These are phyloP conservation scores for Aphelinus atriplicis DNA, from an alignment of 1,140 invertebrate species.

Conservation along the genomic window DNA sequence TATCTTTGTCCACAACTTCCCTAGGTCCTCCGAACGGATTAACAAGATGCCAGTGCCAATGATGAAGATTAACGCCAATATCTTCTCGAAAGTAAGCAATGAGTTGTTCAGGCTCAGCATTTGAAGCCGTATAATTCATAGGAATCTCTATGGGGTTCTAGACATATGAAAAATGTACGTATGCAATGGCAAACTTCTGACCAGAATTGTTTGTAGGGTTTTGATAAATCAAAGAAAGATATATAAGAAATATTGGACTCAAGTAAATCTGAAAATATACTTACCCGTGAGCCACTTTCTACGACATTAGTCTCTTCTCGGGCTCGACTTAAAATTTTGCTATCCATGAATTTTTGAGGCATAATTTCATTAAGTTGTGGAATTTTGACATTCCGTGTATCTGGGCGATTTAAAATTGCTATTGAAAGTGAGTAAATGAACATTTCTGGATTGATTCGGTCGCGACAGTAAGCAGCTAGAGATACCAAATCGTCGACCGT, in stretches of 20 bases:
- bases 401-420: constrained; percentile 78
- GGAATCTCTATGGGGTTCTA: constrained; percentile 67
- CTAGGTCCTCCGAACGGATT: constrained; percentile 75
- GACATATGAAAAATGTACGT: constrained; percentile 24
- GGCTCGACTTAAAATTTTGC: constrained; percentile 73
- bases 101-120: constrained; percentile 77
- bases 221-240: constrained; percentile 72
- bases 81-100: constrained; percentile 71
- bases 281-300: constrained; percentile 70
- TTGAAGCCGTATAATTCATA: constrained; percentile 76
- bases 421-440: constrained; percentile 82
- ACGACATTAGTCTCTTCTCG: constrained; percentile 75
- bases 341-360: constrained; percentile 81
- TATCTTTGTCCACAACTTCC: constrained; percentile 67
- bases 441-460: constrained; percentile 79
- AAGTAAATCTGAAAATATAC: constrained; percentile 19
- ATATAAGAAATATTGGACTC: neutral
- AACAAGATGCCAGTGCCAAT: constrained; percentile 87
- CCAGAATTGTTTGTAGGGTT: neutral
- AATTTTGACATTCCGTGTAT: constrained; percentile 76
- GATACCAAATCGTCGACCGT: constrained; percentile 77
- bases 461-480: constrained; percentile 75
- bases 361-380: constrained; percentile 78
- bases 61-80: constrained; percentile 71
- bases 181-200: neutral